Evolutionary conservation across 2,888 invertebrate species (phyloP), one percentile per base, ranked within the genome.

Genomic region (Octodonta nipae): DNA sequence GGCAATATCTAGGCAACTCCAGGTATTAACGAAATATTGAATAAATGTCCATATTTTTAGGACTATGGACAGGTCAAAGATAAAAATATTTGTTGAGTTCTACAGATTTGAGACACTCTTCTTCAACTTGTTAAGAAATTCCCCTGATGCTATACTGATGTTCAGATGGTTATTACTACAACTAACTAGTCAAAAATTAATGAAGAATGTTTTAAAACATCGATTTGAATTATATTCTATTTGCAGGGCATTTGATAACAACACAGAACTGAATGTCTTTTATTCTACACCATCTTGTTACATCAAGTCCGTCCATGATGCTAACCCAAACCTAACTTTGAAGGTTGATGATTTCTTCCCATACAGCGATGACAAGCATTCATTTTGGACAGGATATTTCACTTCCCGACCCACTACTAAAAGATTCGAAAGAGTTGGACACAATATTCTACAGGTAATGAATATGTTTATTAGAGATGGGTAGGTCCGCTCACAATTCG

Each of bases 321-420:
- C 73, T 0, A 66, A 73, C 8, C 61, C 75, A 11, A 69, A 71
- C 0, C 73, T 83, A 60, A 68, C 81, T 0, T 68, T 67, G 0
- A 89, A 88, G 56, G 65, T 65, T 1, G 86, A 88, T 46, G 91
- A 92, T 52, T 91, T 89, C 66, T 86, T 91, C 57, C 91, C 91
- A 0, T 91, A 86, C 60, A 84, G 87, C 3, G 78, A 78, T 33
- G 80, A 81, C 51, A 68, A 74, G 0, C 78, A 87, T 47, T 69
- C 83, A 0, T 95, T 78, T 54, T 96, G 95, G 95, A 87, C 92
- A 0, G 95, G 95, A 0, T 88, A 84, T 51, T 88, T 74, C 50
- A 78, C 81, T 0, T 87, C 87, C 0, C 67, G 87, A 6, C 85
- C 87, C 0, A 78, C 83, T 1, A 65, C 81, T 1, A 87, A 87